Evolutionary conservation across 2,113 vertebrate genomes (phyloP), one percentile per base, ranked within the genome.

Genomic region (Hyla sarda): DNA sequence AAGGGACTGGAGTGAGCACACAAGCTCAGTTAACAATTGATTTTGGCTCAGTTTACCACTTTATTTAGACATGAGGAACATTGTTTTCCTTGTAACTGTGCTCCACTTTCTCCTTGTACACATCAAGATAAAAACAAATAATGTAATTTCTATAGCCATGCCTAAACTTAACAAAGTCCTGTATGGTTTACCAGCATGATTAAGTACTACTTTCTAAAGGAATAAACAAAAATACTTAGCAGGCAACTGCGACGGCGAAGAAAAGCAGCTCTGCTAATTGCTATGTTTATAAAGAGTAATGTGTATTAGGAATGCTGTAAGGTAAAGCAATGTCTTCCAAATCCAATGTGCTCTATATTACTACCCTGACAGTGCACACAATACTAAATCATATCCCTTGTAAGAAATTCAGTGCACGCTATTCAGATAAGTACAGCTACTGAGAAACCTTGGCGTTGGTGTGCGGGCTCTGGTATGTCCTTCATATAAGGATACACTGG

Each of bases 211-310:
- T 1, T 71, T 14, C 47, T 37, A 30, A 86, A 83, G 72, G 58
- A 69, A 1, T n/a, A 1, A 82, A 82, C 9, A 80, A 10, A 45
- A 17, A 83, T 76, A 82, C 16, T 3, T 80, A 87, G 41, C 1
- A 84, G 14, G 41, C 41, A 72, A 4, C 28, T 5, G 88, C 12
- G 50, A 0, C 0, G 50, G 65, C 47, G 11, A 52, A 56, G 4
- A 88, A 88, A 88, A 80, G 7, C 4, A 80, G 2, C 1, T 0
- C 12, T 82, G 19, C n/a, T 85, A 87, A 87, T 88, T 88, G 52
- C 2, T 72, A 8, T 84, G 73, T 34, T 86, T 17, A 37, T 28
- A 88, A 41, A 0, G 45, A 86, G 10, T 28, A 84, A 77, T 16
- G 69, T 67, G 52, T 79, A 89, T 67, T 79, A 77, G 16, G 65